Evolutionary conservation across 2,888 invertebrate species (phyloP), one percentile per base, ranked within the genome.

Genomic region (Agrotis segetum): DNA sequence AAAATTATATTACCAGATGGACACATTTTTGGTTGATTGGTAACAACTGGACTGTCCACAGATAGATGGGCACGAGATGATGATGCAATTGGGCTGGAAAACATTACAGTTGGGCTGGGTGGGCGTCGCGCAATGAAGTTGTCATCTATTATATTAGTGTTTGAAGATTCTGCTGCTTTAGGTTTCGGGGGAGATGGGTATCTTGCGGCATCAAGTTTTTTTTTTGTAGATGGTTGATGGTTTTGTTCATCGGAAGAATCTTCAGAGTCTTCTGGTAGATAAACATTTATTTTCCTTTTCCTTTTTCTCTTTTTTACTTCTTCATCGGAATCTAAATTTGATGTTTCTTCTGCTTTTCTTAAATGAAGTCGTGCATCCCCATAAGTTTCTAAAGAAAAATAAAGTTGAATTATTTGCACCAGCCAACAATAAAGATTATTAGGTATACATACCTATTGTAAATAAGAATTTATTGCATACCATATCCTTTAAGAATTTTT

Each of bases 241-340:
- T n/a, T 49, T 49, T 49, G 47, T 49, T 49, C n/a, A 49, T 49
- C 47, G 16, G 47, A 49, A n/a, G 47, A 49, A 49, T 49, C 47
- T 49, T 49, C 47, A 49, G 47, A 47, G 47, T 49, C 47, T n/a
- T 49, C 47, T 49, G 47, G 47, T 49, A n/a, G n/a, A 49, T 49
- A 49, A n/a, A 49, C 6, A 49, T 49, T 49, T 49, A 7, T n/a
- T 49, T 49, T 49, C 47, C 47, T 50, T 50, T 50, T 50, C 19
- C 52, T 52, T 52, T 52, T 52, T 52, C 50, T 52, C 19, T 50
- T 50, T 50, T 19, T 19, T 49, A 55, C 46, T 71, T 71, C 71
- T 21, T 71, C 66, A 19, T 66, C 71, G 13, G 71, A 66, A 46
- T 71, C 71, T n/a, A 71, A 66, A 66, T 71, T 66, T 29, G 71